A percentile compares a stretch with the other conserved stretches of the same genome.
phyloP scores from a whole-genome alignment of 2,113 vertebrate species.

The Macquaria ambigua region DNA sequence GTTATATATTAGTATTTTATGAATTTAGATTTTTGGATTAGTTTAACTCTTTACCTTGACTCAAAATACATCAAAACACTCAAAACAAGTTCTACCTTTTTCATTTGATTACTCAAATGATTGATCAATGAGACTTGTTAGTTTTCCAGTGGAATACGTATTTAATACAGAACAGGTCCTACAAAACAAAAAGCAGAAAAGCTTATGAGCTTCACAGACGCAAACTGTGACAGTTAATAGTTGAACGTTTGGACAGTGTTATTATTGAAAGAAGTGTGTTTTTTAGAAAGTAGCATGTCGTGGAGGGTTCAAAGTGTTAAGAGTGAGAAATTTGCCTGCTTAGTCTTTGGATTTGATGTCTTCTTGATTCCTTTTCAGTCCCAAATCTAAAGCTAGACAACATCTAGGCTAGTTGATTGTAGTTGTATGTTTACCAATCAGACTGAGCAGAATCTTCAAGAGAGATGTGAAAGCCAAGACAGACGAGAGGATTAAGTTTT shows the following conservation, averaged over 20 bases:
- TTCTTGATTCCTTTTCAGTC: constrained; percentile 59
- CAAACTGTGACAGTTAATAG: constrained; percentile 38
- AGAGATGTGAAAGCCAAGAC: constrained; percentile 61
- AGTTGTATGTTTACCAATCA: constrained; percentile 52
- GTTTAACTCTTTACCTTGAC: constrained; percentile 14
- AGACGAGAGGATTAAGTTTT: constrained; percentile 13
- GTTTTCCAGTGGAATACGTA: constrained; percentile 12
- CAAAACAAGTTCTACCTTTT: constrained; percentile 15
- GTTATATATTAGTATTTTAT: constrained; percentile 24
- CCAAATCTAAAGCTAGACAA: constrained; percentile 58
- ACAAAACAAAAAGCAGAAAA: constrained; percentile 22
- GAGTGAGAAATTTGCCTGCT: constrained; percentile 50
- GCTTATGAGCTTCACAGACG: constrained; percentile 19
- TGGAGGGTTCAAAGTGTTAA: constrained; percentile 53
- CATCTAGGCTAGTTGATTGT: constrained; percentile 40
- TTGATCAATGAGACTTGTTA: not conserved
- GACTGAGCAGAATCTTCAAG: constrained; percentile 63
- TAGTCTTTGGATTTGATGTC: constrained; percentile 63
- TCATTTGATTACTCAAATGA: constrained; percentile 16
- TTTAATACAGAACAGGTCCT: constrained; percentile 8
- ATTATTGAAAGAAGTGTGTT: constrained; percentile 44
- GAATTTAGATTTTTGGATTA: constrained; percentile 31
- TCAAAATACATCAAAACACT: constrained; percentile 16
- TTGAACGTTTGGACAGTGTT: constrained; percentile 48
- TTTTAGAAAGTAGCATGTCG: constrained; percentile 52